Conservation (phyloP, 2,113 vertebrate genomes). For the Leuciscus idus region DNA sequence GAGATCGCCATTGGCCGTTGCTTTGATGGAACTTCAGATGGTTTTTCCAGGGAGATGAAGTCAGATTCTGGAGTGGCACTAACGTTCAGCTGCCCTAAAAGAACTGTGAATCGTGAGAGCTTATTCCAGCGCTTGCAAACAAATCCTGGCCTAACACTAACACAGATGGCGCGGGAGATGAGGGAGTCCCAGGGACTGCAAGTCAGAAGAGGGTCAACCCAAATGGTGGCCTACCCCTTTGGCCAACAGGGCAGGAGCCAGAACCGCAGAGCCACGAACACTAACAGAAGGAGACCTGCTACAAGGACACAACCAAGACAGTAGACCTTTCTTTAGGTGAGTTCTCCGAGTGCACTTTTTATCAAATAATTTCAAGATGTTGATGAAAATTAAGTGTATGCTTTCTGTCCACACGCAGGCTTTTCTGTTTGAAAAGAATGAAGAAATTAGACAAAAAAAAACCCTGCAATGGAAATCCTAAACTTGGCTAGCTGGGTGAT, state of each 20-base stretch:
- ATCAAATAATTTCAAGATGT: not conserved
- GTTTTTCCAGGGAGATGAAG: conserved; percentile 94
- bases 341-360: conserved; percentile 28
- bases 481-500: conserved; percentile 53
- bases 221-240: conserved; percentile 76
- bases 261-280: conserved; percentile 65
- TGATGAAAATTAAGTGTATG: conserved; percentile 18
- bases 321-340: conserved; percentile 65
- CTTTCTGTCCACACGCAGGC: conserved; percentile 57
- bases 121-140: conserved; percentile 92
- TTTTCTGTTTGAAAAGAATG: conserved; percentile 47
- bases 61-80: conserved; percentile 82
- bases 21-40: conserved; percentile 94
- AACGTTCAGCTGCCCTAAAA: conserved; percentile 89
- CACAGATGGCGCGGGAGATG: conserved; percentile 90
- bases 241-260: conserved; percentile 69
- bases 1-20: conserved; percentile 97
- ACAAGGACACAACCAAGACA: conserved; percentile 66
- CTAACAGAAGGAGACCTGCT: conserved; percentile 66
- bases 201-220: conserved; percentile 71
- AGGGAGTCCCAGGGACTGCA: conserved; percentile 70
- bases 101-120: conserved; percentile 79
- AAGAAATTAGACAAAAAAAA: conserved; percentile 45
- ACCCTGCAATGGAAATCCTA: conserved; percentile 54
- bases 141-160: conserved; percentile 79